Conservation (phyloP, 2,113 vertebrate genomes). For the Asarcornis scutulata region DNA sequence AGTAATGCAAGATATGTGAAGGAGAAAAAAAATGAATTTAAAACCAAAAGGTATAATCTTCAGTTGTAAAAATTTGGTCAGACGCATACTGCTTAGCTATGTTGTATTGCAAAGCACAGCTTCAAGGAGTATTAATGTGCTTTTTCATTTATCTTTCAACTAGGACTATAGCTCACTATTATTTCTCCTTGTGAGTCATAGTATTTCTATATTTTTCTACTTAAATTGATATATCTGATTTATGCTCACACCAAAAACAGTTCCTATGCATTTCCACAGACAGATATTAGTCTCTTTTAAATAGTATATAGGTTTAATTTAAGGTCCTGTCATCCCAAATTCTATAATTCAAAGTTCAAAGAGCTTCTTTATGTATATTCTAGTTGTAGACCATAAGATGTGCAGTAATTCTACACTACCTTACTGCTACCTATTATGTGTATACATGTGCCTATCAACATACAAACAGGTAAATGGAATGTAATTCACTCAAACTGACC, state of each 20-base stretch:
- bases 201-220: not conserved
- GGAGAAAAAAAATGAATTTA: not conserved
- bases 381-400: not conserved
- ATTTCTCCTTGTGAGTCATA: not conserved
- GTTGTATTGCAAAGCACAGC: not conserved
- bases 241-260: not conserved
- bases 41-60: not conserved
- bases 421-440: not conserved
- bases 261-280: not conserved
- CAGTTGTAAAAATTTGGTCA: not conserved
- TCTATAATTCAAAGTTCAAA: not conserved
- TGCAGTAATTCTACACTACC: not conserved
- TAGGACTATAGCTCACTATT: not conserved
- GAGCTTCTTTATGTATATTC: not conserved
- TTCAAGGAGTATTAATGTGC: not conserved
- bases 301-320: not conserved
- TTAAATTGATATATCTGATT: not conserved
- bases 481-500: not conserved
- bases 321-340: not conserved
- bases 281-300: not conserved
- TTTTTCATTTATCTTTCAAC: slow-evolving; percentile 15
- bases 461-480: not conserved
- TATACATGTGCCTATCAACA: not conserved
- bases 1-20: not conserved
- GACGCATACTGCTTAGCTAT: not conserved